Conservation (phyloP, 2,888 invertebrate genomes). For the Torymus texanus region DNA sequence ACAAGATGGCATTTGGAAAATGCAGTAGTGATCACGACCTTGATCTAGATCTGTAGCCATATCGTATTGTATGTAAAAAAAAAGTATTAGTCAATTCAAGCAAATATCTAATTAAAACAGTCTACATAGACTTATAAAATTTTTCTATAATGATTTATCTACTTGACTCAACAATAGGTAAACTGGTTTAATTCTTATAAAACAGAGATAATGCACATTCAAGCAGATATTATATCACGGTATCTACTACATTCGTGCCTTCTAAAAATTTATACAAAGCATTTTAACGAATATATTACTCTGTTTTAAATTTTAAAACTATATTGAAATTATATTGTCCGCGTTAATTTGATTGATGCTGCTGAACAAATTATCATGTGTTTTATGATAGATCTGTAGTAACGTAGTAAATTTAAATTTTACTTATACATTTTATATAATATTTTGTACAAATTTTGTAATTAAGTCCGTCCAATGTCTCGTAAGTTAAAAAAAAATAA, state of each 20-base stretch:
- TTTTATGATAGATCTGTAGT: no score
- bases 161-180: neutral
- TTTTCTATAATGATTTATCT: conserved; percentile 11
- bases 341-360: no score
- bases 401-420: conserved; percentile 23
- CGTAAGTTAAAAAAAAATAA: conserved; percentile 23
- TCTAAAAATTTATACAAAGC: no score
- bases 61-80: neutral
- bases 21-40: conserved; percentile 18
- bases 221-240: conserved; percentile 16
- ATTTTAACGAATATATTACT: no score
- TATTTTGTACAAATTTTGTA: conserved; percentile 29
- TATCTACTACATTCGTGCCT: neutral
- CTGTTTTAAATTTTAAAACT: no score
- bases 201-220: conserved; percentile 26
- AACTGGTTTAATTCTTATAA: conserved; percentile 16
- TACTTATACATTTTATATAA: conserved; percentile 12
- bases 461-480: conserved; percentile 37
- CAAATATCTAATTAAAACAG: conserved; percentile 15
- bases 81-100: conserved; percentile 5
- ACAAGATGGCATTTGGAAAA: conserved; percentile 1
- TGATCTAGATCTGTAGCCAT: conserved; percentile 13
- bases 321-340: no score
- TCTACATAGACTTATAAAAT: neutral
- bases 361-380: no score